Evolutionary conservation across 2,113 vertebrate species (phyloP), one percentile per base, ranked within the genome.

Genomic region (Coptodon bakossiorum): DNA sequence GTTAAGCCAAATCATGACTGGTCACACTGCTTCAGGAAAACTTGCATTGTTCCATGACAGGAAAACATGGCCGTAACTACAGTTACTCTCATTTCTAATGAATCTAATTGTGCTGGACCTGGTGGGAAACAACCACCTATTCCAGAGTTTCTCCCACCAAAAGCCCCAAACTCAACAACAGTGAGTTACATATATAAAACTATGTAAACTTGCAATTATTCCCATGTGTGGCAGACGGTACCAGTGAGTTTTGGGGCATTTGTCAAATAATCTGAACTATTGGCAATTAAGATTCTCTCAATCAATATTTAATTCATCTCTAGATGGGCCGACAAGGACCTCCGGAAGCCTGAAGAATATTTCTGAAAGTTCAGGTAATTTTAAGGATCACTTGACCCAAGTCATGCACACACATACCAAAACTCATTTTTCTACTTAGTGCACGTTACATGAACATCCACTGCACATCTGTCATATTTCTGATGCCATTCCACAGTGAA

Each of bases 121-220:
- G 22, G n/a, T 24, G 66, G 66, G 8, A 71, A 71, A 43, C 38
- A 45, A 43, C 66, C 38, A 9, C 3, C 61, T 66, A 71, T 43
- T 71, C n/a, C n/a, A 43, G 24, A 1, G 7, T 24, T 14, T 71
- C 36, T 71, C n/a, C n/a, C 2, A 16, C 3, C 12, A 7, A 71
- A 71, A 45, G 22, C n/a, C 36, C n/a, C 38, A 66, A 71, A 71
- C n/a, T 71, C 22, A 71, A 71, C 66, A 71, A 27, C 38, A 43
- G 38, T 4, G 0, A 71, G 38, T 16, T 43, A 43, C 9, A 10
- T 43, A 43, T 43, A 71, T 43, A 40, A 71, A 22, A 71, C 0
- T 3, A 40, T 43, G 2, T 3, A 27, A 27, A 43, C n/a, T 14
- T 16, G n/a, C 12, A 71, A 43, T 24, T 43, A 38, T 24, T 71